A percentile compares a stretch with the other conserved stretches of the same genome.
Evolutionary conservation across 2,797 vertebrate genomes (phyloP).

Genomic region (Prunella strophiata): DNA sequence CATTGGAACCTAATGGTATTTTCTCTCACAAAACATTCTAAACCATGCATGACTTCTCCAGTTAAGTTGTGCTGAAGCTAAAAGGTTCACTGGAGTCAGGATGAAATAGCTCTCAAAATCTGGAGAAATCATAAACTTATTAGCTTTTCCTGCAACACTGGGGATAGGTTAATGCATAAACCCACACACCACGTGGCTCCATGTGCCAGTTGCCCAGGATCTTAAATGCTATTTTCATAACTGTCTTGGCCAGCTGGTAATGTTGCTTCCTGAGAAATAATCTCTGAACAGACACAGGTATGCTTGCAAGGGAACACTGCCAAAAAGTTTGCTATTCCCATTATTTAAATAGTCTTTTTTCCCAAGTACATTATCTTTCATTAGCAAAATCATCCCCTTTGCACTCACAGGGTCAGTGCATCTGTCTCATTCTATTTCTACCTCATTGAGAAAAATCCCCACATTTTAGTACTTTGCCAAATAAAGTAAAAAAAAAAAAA

Average conservation of each 20-base stretch:
- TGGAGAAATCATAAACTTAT: not conserved
- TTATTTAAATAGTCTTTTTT: not conserved
- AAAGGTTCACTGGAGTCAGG: not conserved
- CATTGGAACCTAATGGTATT: not conserved
- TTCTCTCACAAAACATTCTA: not conserved
- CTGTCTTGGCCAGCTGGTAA: not conserved
- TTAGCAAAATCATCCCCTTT: constrained; percentile 13
- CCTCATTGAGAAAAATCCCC: not conserved
- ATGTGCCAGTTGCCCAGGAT: not conserved
- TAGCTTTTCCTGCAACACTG: not conserved
- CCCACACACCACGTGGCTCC: not conserved
- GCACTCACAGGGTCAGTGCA: not conserved
- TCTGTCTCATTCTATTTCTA: constrained; percentile 2
- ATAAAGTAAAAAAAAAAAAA: not conserved
- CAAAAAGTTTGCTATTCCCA: not conserved
- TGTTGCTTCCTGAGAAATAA: not conserved
- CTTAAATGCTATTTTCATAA: constrained; percentile 2
- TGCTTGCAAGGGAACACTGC: not conserved
- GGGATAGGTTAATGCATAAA: not conserved
- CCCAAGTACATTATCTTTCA: not conserved
- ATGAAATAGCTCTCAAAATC: not conserved
- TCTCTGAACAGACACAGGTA: not conserved
- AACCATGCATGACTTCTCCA: not conserved
- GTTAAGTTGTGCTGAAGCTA: not conserved
- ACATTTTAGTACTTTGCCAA: not conserved